Conservation (phyloP, 2,113 vertebrate species). For the Dipodomys spectabilis region DNA sequence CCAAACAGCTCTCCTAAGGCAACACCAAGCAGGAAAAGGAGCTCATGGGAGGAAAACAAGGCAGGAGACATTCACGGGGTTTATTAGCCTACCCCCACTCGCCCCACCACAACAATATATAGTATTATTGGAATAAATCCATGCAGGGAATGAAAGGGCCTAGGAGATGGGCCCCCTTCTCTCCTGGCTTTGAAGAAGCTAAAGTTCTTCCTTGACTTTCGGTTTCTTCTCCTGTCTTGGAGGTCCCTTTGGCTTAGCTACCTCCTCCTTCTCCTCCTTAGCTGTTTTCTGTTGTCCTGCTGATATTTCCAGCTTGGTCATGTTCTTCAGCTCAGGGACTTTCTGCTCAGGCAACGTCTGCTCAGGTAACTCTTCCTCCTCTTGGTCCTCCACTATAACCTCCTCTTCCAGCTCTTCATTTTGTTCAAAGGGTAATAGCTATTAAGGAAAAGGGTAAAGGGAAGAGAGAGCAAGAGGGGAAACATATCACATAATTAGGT, state of each 20-base stretch:
- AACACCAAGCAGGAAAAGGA: not conserved
- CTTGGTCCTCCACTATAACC: not conserved
- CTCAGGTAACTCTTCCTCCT: not conserved
- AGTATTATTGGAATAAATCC: not conserved
- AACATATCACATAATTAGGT: not conserved
- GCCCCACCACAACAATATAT: not conserved
- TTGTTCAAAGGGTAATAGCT: conserved; percentile 52
- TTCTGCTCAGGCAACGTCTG: not conserved
- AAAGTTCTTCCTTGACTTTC: conserved; percentile 72
- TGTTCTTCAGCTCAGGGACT: not conserved
- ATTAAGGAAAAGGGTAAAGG: not conserved
- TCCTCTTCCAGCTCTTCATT: conserved; percentile 34
- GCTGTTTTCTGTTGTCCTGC: not conserved
- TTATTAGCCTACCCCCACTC: conserved; percentile 40
- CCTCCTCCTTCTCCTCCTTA: not conserved
- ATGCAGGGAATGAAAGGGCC: not conserved
- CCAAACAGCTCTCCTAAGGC: not conserved
- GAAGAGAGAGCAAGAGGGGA: not conserved
- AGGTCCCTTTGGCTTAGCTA: not conserved
- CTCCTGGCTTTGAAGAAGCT: not conserved
- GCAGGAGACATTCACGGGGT: not conserved
- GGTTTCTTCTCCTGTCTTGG: not conserved
- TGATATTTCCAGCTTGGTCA: not conserved
- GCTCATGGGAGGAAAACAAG: not conserved
- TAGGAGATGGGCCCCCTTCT: not conserved